These are phyloP conservation scores for Todiramphus chloris DNA, from an alignment of 2,113 vertebrate species.

Conservation along the genomic window DNA sequence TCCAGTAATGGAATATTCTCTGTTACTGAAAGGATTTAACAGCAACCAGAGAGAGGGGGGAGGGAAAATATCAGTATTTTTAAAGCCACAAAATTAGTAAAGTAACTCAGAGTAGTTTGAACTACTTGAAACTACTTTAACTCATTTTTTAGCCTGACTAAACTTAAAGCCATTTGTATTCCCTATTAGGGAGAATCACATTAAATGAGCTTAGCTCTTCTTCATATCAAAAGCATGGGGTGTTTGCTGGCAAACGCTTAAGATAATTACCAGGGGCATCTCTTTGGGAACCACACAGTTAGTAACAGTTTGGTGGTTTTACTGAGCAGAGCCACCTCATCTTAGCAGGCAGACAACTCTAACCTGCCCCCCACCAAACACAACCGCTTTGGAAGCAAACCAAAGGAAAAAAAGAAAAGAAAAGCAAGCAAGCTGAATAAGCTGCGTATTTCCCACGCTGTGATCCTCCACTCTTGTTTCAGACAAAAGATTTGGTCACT, in stretches of 20 bases:
- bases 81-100: neutral
- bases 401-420: neutral
- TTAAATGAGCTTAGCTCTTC: neutral
- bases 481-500: neutral
- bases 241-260: neutral
- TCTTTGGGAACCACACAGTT: neutral
- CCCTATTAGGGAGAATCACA: rapidly evolving
- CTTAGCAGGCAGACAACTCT: neutral
- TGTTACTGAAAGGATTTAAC: neutral
- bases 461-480: neutral
- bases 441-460: neutral
- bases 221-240: neutral
- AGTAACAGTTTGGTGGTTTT: neutral
- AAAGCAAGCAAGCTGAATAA: neutral
- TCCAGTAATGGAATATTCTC: neutral
- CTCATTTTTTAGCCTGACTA: neutral
- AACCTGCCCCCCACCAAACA: neutral
- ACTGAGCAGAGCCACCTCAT: neutral
- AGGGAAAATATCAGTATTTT: neutral
- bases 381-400: neutral
- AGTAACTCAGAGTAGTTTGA: neutral
- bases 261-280: neutral
- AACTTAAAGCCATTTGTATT: neutral
- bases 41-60: neutral
- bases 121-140: neutral